These are phyloP conservation scores for Hydra vulgaris DNA, from an alignment of 30 jellyfish, hydroid and myxozoan species.

Conservation along the genomic window DNA sequence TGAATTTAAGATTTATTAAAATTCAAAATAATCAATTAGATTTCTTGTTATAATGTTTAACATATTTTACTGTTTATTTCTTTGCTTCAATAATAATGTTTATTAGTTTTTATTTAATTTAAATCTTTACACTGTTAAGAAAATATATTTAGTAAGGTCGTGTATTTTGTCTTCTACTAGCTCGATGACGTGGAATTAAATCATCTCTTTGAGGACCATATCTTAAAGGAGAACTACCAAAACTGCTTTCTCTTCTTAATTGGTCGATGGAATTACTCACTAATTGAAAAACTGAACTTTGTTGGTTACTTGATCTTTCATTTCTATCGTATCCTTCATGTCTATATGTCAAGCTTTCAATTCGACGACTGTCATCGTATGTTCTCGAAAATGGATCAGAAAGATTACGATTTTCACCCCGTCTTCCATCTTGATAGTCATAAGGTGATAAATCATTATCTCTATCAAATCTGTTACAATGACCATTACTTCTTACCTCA, in stretches of 20 bases:
- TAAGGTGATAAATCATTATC: not conserved
- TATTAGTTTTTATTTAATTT: no score
- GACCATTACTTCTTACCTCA: not conserved
- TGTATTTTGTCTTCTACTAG: constrained; percentile 1
- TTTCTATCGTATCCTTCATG: not conserved
- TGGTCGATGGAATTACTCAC: constrained; percentile 8
- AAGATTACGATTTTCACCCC: not conserved
- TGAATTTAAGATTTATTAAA: no score
- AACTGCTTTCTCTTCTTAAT: not conserved
- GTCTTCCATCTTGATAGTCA: not conserved
- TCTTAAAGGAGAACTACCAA: constrained; percentile 1
- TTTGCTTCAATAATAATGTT: no score
- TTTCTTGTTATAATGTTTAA: no score
- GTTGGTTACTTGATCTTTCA: not conserved
- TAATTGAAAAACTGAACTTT: not conserved
- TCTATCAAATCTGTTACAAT: not conserved
- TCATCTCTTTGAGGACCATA: constrained; percentile 32
- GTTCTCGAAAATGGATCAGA: not conserved
- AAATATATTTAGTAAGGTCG: constrained; percentile 13
- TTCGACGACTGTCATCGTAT: not conserved
- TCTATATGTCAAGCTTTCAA: not conserved
- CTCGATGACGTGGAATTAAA: constrained; percentile 12
- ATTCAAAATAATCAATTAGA: no score
- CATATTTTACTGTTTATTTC: no score
- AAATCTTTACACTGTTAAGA: not conserved